phyloP scores from a whole-genome alignment of 92 coral and sea anemone genomes.

The Phenganax subtilis region DNA sequence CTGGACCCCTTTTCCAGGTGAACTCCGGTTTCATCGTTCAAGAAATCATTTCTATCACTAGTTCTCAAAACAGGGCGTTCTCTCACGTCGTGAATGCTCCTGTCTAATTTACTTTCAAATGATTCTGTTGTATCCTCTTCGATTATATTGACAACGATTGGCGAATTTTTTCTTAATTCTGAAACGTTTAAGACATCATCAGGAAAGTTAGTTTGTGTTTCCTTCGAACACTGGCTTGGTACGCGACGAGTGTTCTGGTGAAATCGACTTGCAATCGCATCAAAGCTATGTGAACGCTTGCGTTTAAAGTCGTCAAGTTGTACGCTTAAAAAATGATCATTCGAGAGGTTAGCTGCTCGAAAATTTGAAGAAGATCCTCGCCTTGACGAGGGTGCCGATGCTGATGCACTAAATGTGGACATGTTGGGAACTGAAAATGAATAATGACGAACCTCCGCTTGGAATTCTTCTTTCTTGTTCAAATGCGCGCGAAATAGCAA shows the following conservation, averaged over 20 bases:
- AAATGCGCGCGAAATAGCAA: conserved; percentile 53
- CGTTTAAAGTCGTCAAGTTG: neutral
- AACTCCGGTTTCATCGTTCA: neutral
- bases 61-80: neutral
- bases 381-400: neutral
- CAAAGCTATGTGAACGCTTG: conserved; percentile 2
- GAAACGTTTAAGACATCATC: neutral
- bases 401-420: neutral
- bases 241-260: neutral
- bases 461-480: conserved; percentile 34
- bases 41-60: neutral
- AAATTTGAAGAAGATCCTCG: neutral
- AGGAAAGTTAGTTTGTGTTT: conserved; percentile 4
- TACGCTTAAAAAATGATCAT: conserved; percentile 14
- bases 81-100: neutral
- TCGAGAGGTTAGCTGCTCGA: neutral
- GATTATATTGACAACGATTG: neutral
- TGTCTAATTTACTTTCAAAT: neutral
- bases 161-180: neutral
- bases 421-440: conserved; percentile 1
- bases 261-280: neutral
- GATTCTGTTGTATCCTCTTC: neutral
- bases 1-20: neutral
- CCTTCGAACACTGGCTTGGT: conserved; percentile 1
- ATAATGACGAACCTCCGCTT: conserved; percentile 18